These are phyloP conservation scores for Isichthys henryi DNA, from an alignment of 2,113 vertebrate genomes.

Conservation along the genomic window DNA sequence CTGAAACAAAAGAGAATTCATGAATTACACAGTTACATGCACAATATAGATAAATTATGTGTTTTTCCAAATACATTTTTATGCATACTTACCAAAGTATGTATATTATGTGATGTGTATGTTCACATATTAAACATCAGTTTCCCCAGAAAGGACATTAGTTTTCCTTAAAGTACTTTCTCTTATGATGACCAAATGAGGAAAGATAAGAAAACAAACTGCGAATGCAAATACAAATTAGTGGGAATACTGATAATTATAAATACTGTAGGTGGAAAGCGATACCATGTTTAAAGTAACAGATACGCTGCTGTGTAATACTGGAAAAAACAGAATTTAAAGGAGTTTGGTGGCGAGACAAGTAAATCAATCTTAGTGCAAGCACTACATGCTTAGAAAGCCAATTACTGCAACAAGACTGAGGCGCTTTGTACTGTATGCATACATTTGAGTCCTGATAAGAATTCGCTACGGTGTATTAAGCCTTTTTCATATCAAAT, in stretches of 20 bases:
- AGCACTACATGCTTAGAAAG: constrained; percentile 13
- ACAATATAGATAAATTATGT: not conserved
- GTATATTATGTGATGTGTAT: not conserved
- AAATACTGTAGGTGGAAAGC: not conserved
- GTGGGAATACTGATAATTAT: not conserved
- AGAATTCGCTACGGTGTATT: not conserved
- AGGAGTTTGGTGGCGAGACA: constrained; percentile 8
- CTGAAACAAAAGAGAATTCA: not conserved
- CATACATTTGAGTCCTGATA: not conserved
- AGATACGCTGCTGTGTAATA: not conserved
- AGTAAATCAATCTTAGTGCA: constrained; percentile 18
- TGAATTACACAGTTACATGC: not conserved
- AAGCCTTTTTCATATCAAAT: constrained; percentile 4
- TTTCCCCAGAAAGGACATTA: not conserved
- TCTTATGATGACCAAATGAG: not conserved
- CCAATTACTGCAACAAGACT: constrained; percentile 4
- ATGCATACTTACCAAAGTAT: not conserved
- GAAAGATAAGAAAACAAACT: not conserved
- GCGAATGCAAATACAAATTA: not conserved
- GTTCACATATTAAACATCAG: not conserved
- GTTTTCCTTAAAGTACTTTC: not conserved
- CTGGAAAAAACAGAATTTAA: constrained; percentile 13
- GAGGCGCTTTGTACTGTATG: not conserved
- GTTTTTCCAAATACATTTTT: not conserved
- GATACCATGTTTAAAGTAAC: constrained; percentile 2